Percentiles rank a stretch among this genome's conserved stretches.
Evolutionary conservation across 1,140 invertebrate genomes (phyloP).

Genomic region (Cherax quadricarinatus): DNA sequence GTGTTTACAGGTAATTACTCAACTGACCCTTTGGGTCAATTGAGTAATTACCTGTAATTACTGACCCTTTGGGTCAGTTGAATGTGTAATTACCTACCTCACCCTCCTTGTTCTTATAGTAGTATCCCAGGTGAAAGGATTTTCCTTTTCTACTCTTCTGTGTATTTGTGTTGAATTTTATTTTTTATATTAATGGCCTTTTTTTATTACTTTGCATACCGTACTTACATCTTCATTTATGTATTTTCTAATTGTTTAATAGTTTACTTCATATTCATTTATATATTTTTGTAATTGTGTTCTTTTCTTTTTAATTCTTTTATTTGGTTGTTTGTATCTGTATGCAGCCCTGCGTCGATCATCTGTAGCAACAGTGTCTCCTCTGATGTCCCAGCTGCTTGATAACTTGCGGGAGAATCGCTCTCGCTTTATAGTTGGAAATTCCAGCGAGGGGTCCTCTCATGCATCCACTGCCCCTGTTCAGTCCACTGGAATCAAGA

Average conservation of each 20-base stretch:
- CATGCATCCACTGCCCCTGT: neutral
- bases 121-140: too few relatives aligned
- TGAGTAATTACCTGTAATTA: too few relatives aligned
- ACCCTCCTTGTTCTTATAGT: too few relatives aligned
- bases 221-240: neutral
- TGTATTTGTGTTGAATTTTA: too few relatives aligned
- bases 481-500: conserved; percentile 23
- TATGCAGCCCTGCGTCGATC: conserved; percentile 50
- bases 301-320: neutral
- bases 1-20: too few relatives aligned
- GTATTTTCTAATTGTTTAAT: neutral
- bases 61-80: too few relatives aligned
- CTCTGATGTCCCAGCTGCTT: conserved; percentile 51
- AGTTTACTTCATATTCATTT: neutral
- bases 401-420: conserved; percentile 58
- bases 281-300: neutral
- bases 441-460: neutral
- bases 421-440: neutral
- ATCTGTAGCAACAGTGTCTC: conserved; percentile 59
- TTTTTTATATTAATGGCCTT: neutral
- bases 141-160: too few relatives aligned
- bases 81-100: too few relatives aligned
- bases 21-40: too few relatives aligned
- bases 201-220: neutral
- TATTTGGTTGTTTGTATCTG: neutral